These are phyloP conservation scores for Phymorhynchus buccinoides DNA, from an alignment of 1,140 invertebrate species.

Conservation along the genomic window DNA sequence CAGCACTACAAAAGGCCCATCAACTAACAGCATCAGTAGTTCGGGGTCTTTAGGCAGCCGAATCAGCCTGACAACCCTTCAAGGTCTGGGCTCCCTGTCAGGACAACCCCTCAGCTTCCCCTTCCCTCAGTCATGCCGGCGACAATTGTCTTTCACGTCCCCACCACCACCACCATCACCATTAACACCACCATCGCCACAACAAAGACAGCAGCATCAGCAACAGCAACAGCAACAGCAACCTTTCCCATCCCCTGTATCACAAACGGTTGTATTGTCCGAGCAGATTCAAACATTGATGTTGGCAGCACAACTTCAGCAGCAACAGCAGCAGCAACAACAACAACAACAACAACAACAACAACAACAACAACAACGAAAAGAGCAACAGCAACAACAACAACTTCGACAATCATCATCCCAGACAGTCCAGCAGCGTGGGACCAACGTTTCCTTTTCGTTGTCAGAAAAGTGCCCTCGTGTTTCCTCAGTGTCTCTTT, in stretches of 20 bases:
- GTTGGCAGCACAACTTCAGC: slow-evolving; percentile 9
- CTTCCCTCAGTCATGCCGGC: not conserved
- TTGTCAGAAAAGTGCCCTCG: too few relatives aligned
- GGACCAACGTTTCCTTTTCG: too few relatives aligned
- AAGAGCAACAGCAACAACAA: slow-evolving; percentile 8
- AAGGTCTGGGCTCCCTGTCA: slow-evolving; percentile 13
- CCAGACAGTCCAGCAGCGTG: not conserved
- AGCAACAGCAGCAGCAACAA: slow-evolving; percentile 26
- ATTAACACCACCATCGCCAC: too few relatives aligned
- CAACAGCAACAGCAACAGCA: too few relatives aligned
- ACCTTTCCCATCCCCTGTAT: not conserved
- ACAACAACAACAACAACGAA: not conserved
- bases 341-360: slow-evolving; percentile 25
- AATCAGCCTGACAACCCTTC: slow-evolving; percentile 11
- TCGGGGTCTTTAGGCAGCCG: not conserved
- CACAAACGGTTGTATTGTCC: not conserved
- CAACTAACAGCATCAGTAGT: not conserved
- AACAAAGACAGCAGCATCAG: too few relatives aligned
- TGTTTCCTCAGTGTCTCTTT: too few relatives aligned
- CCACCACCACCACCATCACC: not conserved
- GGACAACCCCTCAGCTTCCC: not conserved
- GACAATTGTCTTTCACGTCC: slow-evolving; percentile 5
- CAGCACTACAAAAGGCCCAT: too few relatives aligned
- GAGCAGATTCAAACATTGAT: not conserved
- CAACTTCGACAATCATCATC: not conserved